These are phyloP conservation scores for Elephas maximus DNA, from an alignment of 2,113 vertebrate species.

Conservation along the genomic window DNA sequence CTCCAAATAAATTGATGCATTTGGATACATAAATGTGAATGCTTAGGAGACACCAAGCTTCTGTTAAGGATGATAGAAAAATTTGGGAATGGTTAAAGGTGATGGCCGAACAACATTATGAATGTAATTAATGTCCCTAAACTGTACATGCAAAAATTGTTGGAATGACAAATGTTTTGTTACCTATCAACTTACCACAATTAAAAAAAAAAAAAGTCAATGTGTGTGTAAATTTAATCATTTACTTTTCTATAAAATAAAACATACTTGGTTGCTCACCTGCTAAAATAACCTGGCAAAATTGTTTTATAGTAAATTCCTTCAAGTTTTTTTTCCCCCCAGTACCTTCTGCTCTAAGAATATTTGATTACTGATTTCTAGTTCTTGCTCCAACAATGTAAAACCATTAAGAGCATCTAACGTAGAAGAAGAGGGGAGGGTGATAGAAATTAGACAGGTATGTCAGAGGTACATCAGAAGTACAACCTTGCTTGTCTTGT, in stretches of 20 bases:
- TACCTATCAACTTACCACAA: neutral
- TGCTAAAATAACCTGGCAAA: neutral
- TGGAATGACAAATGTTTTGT: neutral
- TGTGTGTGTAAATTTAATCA: neutral
- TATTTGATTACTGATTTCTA: neutral
- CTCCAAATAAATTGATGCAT: neutral
- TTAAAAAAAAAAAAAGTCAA: neutral
- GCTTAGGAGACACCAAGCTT: neutral
- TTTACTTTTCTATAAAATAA: constrained; percentile 58
- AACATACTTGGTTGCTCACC: neutral
- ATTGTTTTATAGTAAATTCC: neutral
- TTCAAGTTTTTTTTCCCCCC: neutral
- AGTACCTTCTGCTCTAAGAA: neutral
- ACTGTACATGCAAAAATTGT: neutral
- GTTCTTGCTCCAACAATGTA: neutral
- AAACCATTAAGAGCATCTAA: neutral
- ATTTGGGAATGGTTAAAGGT: no score
- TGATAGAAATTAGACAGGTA: fast-evolving
- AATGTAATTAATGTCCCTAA: no score
- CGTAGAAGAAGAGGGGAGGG: neutral
- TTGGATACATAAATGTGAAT: neutral
- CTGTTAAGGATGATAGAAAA: no score
- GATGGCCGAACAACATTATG: no score
- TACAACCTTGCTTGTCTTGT: neutral
- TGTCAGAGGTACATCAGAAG: neutral